phyloP scores from a whole-genome alignment of 35 echinoderm and acorn worm species.

The Holothuria glaberrima region DNA sequence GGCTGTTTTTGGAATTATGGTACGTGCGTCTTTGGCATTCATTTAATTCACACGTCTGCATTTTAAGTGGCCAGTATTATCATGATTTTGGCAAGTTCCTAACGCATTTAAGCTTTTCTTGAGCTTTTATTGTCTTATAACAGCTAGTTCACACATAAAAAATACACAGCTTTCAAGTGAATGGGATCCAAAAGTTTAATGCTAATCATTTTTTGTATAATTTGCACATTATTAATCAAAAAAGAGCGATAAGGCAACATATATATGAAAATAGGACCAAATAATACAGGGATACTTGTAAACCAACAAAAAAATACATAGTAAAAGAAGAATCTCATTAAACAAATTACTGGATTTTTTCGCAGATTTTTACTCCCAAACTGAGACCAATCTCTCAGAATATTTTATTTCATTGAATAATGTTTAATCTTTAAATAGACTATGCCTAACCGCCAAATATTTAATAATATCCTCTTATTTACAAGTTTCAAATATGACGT shows the following conservation, averaged over 20 bases:
- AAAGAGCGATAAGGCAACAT: slow-evolving; percentile 46
- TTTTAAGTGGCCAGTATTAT: too few relatives aligned
- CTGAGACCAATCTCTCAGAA: neutral
- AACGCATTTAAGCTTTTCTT: too few relatives aligned
- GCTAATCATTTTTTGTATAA: slow-evolving; percentile 19
- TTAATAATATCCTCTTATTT: slow-evolving; percentile 29
- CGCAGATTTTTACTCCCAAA: too few relatives aligned
- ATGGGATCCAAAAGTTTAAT: slow-evolving; percentile 23
- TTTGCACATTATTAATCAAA: slow-evolving; percentile 45
- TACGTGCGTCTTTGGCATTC: too few relatives aligned
- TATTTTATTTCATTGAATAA: slow-evolving; percentile 25
- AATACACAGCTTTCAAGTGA: neutral
- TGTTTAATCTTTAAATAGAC: slow-evolving; percentile 27
- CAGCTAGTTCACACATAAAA: neutral
- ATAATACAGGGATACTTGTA: slow-evolving; percentile 38
- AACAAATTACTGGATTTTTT: too few relatives aligned
- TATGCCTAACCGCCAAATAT: slow-evolving; percentile 37
- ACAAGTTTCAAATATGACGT: slow-evolving; percentile 33
- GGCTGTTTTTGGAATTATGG: too few relatives aligned
- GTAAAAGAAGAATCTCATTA: too few relatives aligned
- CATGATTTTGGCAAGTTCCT: too few relatives aligned
- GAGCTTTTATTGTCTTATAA: too few relatives aligned
- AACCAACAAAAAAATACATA: too few relatives aligned
- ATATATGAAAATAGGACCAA: slow-evolving; percentile 1
- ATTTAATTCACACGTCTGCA: too few relatives aligned